phyloP scores from a whole-genome alignment of 1,140 invertebrate genomes.

The Tribolium madens region DNA sequence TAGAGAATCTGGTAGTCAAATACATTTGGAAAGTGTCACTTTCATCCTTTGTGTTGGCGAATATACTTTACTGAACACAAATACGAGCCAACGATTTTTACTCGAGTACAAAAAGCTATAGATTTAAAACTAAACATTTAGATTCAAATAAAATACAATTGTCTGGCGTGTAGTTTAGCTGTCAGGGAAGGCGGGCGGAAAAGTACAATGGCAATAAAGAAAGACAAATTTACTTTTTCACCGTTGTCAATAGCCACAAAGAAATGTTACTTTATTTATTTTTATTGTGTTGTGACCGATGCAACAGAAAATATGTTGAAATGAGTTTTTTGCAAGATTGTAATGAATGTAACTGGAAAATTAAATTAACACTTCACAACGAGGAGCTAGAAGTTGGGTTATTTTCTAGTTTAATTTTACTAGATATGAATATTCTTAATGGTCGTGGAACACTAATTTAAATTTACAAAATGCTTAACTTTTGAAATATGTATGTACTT shows the following conservation, averaged over 20 bases:
- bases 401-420: too few species aligned
- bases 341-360: background rate
- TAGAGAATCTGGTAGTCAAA: too few species aligned
- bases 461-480: too few species aligned
- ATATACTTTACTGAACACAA: too few species aligned
- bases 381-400: too few species aligned
- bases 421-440: too few species aligned
- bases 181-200: background rate
- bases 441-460: too few species aligned
- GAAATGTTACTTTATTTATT: background rate
- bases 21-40: background rate
- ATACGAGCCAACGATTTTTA: too few species aligned
- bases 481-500: too few species aligned
- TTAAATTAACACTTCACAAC: too few species aligned
- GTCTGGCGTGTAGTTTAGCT: background rate
- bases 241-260: background rate
- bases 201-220: background rate
- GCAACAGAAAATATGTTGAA: background rate
- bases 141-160: background rate
- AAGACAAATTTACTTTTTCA: background rate
- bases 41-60: too few species aligned
- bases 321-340: background rate
- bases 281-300: background rate
- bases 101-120: background rate
- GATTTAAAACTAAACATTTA: background rate